Evolutionary conservation across 2,797 vertebrate species (phyloP), one percentile per base, ranked within the genome.

Genomic region (Diplodus puntazzo): DNA sequence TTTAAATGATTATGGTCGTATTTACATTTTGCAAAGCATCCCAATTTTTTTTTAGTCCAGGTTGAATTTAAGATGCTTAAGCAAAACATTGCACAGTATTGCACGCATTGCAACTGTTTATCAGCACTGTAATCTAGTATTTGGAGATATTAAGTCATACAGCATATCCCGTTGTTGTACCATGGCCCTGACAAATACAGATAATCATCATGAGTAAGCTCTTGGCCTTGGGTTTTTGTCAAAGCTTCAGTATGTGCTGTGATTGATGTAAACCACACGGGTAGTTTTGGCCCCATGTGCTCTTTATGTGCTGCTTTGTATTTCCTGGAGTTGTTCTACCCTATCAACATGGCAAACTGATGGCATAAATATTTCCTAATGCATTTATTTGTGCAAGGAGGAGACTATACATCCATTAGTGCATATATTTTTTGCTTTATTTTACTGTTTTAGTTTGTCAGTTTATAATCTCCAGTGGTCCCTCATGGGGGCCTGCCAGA

Each of bases 291-390:
- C 14, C 52, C 18, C 42, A 27, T 74, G 62, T 74, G 59, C 53
- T 62, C 53, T 55, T 55, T 60, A 67, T 69, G 73, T 69, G 53
- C 61, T 39, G 73, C 59, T 59, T 53, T 25, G 27, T 49, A 49
- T 34, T 85, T 53, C 25, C 43, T 81, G 52, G 30, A 60, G 70
- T 74, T 65, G 74, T 74, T 86, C 75, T 30, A 73, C 53, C 69
- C 82, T 79, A 86, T 87, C 86, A 83, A 52, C 76, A 62, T 57
- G 20, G 49, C 57, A 45, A 13, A n/a, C 61, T 63, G 17, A 11
- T n/a, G 11, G 34, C 50, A 81, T 84, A 79, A 80, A 90, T 88
- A 81, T 78, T 70, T 78, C 72, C 69, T 87, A 79, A 88, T 89
- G 64, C 79, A 69, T 81, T 81, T 85, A 72, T 73, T 20, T 75